phyloP scores from a whole-genome alignment of 2,797 vertebrate genomes.

The Amblyraja radiata region DNA sequence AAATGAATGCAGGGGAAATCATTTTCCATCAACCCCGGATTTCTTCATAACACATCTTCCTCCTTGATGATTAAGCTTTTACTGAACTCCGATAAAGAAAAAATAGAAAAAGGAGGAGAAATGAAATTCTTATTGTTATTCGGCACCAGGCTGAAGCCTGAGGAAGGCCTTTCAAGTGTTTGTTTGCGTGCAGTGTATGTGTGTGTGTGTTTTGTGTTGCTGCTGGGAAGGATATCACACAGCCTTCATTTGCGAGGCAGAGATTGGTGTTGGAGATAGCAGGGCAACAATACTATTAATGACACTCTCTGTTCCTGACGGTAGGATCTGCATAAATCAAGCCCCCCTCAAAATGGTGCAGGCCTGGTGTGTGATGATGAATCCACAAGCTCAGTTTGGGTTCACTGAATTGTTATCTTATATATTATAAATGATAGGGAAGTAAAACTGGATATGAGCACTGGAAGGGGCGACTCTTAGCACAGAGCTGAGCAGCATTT shows the following conservation, averaged over 20 bases:
- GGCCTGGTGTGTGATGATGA: conserved; percentile 54
- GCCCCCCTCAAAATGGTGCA: conserved; percentile 40
- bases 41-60: conserved; percentile 63
- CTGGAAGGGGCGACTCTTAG: conserved; percentile 37
- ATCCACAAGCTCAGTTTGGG: conserved; percentile 52
- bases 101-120: neutral
- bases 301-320: conserved; percentile 46
- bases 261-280: conserved; percentile 53
- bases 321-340: conserved; percentile 48
- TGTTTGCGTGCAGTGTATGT: conserved; percentile 14
- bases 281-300: conserved; percentile 50
- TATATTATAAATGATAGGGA: conserved; percentile 59
- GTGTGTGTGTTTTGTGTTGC: conserved; percentile 16
- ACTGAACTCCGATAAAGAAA: conserved; percentile 15
- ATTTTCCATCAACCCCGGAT: conserved; percentile 69
- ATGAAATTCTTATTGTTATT: conserved; percentile 12
- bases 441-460: conserved; percentile 43
- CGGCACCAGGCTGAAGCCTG: neutral
- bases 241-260: conserved; percentile 45
- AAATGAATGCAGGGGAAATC: conserved; percentile 73
- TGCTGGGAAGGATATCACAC: conserved; percentile 35
- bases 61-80: conserved; percentile 42
- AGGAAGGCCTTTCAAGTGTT: conserved; percentile 33
- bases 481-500: conserved; percentile 21
- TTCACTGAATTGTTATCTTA: conserved; percentile 57